A percentile compares a stretch with the other conserved stretches of the same genome.
These are phyloP conservation scores for Nemoura dubitans DNA, from an alignment of 2,888 invertebrate genomes.

Conservation along the genomic window DNA sequence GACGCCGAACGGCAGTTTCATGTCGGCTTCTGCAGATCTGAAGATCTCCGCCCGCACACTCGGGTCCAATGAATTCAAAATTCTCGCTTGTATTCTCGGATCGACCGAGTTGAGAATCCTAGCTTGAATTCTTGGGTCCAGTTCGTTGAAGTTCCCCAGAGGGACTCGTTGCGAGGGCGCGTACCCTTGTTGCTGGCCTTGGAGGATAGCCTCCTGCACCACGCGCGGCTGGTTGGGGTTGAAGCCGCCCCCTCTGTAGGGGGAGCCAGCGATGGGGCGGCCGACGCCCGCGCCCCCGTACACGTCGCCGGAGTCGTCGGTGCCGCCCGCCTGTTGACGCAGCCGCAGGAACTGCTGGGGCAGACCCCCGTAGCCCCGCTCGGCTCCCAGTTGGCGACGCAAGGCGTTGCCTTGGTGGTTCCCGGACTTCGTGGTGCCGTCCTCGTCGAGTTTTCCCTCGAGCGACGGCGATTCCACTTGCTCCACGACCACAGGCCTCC, in stretches of 20 bases:
- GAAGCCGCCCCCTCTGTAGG: conserved; percentile 33
- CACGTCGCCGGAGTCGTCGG: conserved; percentile 74
- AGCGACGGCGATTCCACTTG: conserved; percentile 56
- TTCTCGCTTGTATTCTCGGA: conserved; percentile 37
- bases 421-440: conserved; percentile 58
- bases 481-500: conserved; percentile 63
- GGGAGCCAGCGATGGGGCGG: conserved; percentile 43
- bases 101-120: conserved; percentile 38
- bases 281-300: conserved; percentile 70
- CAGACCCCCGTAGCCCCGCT: conserved; percentile 57
- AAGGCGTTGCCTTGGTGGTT: conserved; percentile 66
- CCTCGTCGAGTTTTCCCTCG: conserved; percentile 60
- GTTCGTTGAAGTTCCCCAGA: conserved; percentile 33
- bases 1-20: conserved; percentile 16
- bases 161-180: conserved; percentile 8
- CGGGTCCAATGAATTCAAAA: conserved; percentile 33
- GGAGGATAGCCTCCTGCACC: conserved; percentile 45
- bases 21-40: conserved; percentile 24
- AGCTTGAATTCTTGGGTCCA: conserved; percentile 29
- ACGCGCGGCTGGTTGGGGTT: conserved; percentile 44
- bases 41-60: conserved; percentile 26
- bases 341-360: conserved; percentile 65
- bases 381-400: conserved; percentile 70
- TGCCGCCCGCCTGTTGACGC: conserved; percentile 58
- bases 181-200: conserved; percentile 42